Conservation (phyloP, 2,113 vertebrate genomes). For the Ibidorhyncha struthersii region DNA sequence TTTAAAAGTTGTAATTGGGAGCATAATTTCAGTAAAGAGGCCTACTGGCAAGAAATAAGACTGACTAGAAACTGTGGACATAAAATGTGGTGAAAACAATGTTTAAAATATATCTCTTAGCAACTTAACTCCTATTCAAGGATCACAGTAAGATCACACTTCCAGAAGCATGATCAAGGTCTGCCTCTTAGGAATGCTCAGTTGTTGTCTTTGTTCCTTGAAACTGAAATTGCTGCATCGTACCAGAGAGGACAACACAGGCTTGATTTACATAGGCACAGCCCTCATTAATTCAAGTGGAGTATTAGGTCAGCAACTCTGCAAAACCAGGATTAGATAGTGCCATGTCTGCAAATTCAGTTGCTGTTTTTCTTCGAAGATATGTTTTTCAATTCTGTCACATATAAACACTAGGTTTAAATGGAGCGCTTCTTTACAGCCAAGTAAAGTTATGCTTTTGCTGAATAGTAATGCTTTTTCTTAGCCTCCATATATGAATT, state of each 20-base stretch:
- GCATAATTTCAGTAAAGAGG: neutral
- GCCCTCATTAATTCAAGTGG: conserved; percentile 22
- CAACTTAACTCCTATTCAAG: neutral
- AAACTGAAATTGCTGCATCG: neutral
- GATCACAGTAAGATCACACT: neutral
- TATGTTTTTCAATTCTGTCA: neutral
- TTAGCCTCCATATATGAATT: neutral
- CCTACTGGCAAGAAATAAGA: neutral
- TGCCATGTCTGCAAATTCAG: neutral
- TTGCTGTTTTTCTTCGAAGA: conserved; percentile 13
- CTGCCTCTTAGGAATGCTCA: neutral
- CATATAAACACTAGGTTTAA: neutral
- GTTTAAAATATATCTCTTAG: neutral
- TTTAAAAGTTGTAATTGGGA: neutral
- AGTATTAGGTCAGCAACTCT: conserved; percentile 1
- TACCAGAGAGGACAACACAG: neutral
- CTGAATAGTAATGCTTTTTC: neutral
- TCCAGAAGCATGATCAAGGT: neutral
- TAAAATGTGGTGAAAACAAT: neutral
- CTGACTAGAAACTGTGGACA: neutral
- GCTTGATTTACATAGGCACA: neutral
- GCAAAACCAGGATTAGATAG: neutral
- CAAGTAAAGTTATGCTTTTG: neutral
- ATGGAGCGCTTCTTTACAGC: neutral
- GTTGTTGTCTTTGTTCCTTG: neutral